Base-by-base conservation (phyloP, 2,888 invertebrate species). In the Parasteatoda lunata region DNA sequence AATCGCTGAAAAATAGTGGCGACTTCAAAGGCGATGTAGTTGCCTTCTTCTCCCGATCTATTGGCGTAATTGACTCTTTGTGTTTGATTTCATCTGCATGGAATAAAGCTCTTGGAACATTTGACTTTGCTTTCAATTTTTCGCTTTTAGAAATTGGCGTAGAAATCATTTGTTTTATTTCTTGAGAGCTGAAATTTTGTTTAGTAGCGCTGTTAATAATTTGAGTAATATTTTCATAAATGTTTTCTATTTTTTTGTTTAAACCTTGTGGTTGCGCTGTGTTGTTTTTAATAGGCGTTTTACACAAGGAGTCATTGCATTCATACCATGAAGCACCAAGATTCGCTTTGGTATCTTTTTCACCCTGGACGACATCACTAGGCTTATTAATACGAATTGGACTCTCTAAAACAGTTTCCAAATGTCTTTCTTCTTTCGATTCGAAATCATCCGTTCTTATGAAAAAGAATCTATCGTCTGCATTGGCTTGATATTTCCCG, bases 191-290 rank as follows among this genome's bases (percentile, higher is more conserved):
- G 7, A 77, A 71, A 71, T 86, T 86, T 45, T 66, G 59, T n/a
- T 80, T 80, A 2, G 85, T 86, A 4, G 85, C 85, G 48, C 85
- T 86, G 59, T 86, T 86, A 52, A 86, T 77, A 9, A 86, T 77
- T 13, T 81, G 77, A 5, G 85, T 86, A 5, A 86, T 79, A 30
- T 86, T 86, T 72, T 76, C 85, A 49, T 86, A 86, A 68, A 86
- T 86, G 48, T 64, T 77, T 70, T 77, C 83, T 45, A 71, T 70
- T 1, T 59, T 5, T 52, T 69, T 65, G 15, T 77, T 65, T 48
- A 49, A 8, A 11, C n/a, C 48, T 70, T 45, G 0, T 51, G 66
- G 45, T 30, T 73, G 9, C 11, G 64, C 13, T n/a, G n/a, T 5
- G 7, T 59, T 49, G 5, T 65, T 49, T 47, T 15, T 65, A 6